These are phyloP conservation scores for Terebella lapidaria DNA, from an alignment of 2,888 invertebrate species.

Conservation along the genomic window DNA sequence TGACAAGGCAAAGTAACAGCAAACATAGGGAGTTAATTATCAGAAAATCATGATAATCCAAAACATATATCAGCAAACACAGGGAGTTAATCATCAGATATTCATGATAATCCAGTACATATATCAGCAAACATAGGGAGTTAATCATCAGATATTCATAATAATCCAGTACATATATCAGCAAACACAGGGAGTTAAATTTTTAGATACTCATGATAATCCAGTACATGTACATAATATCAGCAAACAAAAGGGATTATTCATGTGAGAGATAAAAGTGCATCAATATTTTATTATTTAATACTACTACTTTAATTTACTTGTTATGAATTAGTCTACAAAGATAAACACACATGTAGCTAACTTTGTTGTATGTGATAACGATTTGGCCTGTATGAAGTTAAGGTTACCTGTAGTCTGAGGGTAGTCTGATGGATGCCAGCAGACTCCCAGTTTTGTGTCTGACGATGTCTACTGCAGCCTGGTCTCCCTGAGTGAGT, in stretches of 20 bases:
- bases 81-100: not conserved
- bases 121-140: not conserved
- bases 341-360: too few species aligned
- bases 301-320: too few species aligned
- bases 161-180: too few species aligned
- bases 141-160: not conserved
- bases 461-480: conserved; percentile 2
- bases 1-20: conserved; percentile 18
- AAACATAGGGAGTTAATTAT: not conserved
- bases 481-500: conserved; percentile 7
- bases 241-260: not conserved
- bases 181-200: not conserved
- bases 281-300: too few species aligned
- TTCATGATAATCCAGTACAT: not conserved
- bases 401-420: conserved; percentile 18
- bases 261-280: too few species aligned
- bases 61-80: not conserved
- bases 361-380: too few species aligned
- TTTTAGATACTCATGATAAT: not conserved
- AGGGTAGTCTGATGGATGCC: conserved; percentile 2
- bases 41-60: not conserved
- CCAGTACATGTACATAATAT: not conserved
- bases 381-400: not conserved
- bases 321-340: too few species aligned
- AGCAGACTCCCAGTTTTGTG: not conserved